Conservation (phyloP, 2,113 vertebrate genomes). For the Hyperoodon ampullatus region DNA sequence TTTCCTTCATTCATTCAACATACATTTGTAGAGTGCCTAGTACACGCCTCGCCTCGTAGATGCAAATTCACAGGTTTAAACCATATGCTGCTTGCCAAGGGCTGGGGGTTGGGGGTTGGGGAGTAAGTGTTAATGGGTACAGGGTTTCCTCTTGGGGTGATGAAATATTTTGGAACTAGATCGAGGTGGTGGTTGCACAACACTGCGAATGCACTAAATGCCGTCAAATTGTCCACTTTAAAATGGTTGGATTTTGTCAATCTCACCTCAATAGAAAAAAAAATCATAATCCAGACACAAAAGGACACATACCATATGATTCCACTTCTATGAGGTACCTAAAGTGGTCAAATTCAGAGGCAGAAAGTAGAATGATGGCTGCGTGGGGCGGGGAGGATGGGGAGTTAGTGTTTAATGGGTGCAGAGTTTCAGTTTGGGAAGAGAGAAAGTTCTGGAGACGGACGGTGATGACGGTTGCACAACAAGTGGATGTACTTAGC, state of each 20-base stretch:
- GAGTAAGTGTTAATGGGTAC: not conserved
- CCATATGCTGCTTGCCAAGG: not conserved
- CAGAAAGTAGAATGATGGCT: not conserved
- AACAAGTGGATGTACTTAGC: not conserved
- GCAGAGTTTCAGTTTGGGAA: not conserved
- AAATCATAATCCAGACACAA: not conserved
- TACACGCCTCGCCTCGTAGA: not conserved
- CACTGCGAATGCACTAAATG: not conserved
- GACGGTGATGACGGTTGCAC: accelerated
- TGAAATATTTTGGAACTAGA: not conserved
- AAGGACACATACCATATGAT: not conserved
- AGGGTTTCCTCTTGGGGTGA: not conserved
- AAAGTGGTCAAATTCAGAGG: not conserved
- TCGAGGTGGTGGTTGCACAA: not conserved
- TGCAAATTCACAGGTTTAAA: not conserved
- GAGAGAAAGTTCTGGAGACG: not conserved
- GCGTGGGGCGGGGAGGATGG: not conserved
- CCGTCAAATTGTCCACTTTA: not conserved
- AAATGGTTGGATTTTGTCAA: not conserved
- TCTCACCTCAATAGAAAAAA: not conserved
- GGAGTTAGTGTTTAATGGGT: not conserved
- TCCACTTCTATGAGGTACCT: not conserved
- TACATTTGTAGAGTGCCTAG: not conserved
- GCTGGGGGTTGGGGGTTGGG: not conserved
- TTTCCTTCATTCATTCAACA: not conserved